Conservation (phyloP, 2,797 vertebrate genomes). For the Lycodopsis pacificus region DNA sequence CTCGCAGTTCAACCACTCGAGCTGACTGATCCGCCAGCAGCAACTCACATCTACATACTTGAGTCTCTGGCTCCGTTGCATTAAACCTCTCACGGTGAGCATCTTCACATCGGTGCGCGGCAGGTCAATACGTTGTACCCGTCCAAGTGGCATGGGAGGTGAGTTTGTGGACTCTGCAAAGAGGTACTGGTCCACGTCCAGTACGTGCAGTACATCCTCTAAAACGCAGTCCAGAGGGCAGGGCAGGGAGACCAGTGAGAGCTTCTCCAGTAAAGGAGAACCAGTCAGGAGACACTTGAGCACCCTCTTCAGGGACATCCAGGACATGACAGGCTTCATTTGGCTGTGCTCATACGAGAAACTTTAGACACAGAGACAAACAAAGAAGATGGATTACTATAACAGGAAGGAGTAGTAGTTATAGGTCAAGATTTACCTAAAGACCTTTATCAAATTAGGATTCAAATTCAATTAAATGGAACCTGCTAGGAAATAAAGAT, state of each 20-base stretch:
- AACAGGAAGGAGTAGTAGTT: not conserved
- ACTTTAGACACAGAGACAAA: conserved; percentile 60
- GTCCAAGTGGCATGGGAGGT: conserved; percentile 44
- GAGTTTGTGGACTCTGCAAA: not conserved
- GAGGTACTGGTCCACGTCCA: rapidly evolving
- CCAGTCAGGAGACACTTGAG: conserved; percentile 77
- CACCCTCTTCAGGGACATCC: conserved; percentile 66
- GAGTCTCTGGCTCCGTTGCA: conserved; percentile 63
- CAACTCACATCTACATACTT: conserved; percentile 73
- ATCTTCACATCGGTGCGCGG: conserved; percentile 72
- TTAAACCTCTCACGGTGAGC: conserved; percentile 63
- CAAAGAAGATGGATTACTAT: conserved; percentile 7
- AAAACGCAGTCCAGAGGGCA: conserved; percentile 80
- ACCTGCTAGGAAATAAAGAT: not conserved
- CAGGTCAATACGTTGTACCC: conserved; percentile 65
- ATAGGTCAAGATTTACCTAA: not conserved
- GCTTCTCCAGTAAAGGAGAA: conserved; percentile 74
- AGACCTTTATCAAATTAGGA: not conserved
- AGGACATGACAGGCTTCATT: conserved; percentile 61
- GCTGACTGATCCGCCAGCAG: conserved; percentile 77
- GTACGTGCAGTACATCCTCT: conserved; percentile 41
- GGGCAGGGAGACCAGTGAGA: conserved; percentile 81
- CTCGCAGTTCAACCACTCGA: conserved; percentile 23
- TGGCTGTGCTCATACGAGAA: conserved; percentile 77
- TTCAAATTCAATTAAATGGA: not conserved